Evolutionary conservation across 2,113 vertebrate genomes (phyloP), one percentile per base, ranked within the genome.

Genomic region (Sceloporus tristichus): DNA sequence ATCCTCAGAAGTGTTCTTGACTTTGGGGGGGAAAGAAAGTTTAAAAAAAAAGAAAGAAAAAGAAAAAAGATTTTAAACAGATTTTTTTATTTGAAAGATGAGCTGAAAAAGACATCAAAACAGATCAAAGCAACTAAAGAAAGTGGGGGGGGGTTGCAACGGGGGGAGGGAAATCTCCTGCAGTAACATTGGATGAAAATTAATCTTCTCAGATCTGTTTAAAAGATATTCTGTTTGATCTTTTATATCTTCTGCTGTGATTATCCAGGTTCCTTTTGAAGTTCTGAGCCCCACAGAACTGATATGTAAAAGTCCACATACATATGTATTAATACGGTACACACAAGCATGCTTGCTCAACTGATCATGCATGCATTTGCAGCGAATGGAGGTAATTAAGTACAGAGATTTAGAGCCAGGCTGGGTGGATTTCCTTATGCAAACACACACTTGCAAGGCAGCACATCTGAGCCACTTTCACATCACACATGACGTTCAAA

Each of bases 211-310:
- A 95, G 96, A 96, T 96, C 95, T 96, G 94, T 96, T 95, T 94
- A 96, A 96, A 95, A 96, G 95, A 96, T 96, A 96, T 96, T 95
- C 96, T 92, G 92, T 96, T 96, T 96, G 95, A 96, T 96, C 96
- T 96, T 96, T 95, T 93, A 95, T 96, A 95, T 95, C 95, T 95
- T 92, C 95, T 94, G 90, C 94, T 95, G 94, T 95, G 96, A 96
- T 96, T 96, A 96, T 95, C 93, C 95, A 93, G 92, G 93, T 95
- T 92, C 18, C 93, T 96, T 96, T 96, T 96, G 96, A 96, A 95
- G 96, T 96, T 90, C 90, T 95, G 95, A 96, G 93, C 94, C 92
- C 92, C 92, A 93, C 91, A 95, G 96, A 96, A 95, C 93, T 93
- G 94, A 95, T 95, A 95, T 95, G 94, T 94, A 96, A 96, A 95